Evolutionary conservation across 2,888 invertebrate genomes (phyloP).

Genomic region (Catonia carolina): DNA sequence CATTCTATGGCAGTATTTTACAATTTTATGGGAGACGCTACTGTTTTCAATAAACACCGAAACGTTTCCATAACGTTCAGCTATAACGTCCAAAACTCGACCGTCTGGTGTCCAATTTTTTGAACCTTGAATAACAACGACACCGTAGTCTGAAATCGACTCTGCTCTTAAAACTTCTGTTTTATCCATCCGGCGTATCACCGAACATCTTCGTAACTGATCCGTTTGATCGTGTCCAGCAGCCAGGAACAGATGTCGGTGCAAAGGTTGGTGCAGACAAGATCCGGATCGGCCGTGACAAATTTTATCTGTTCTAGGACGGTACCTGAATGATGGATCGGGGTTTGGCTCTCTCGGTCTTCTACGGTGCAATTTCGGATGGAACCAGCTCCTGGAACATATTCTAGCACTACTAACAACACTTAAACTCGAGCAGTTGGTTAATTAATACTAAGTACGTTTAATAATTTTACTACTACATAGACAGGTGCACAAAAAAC

Average conservation of each 20-base stretch:
- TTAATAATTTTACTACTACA: too few relatives aligned
- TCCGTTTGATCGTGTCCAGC: slow-evolving; percentile 19
- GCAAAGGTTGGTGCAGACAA: slow-evolving; percentile 15
- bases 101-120: slow-evolving; percentile 26
- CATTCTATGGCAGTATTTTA: slow-evolving; percentile 29
- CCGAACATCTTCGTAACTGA: slow-evolving; percentile 24
- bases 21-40: slow-evolving; percentile 15
- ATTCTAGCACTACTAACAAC: background rate
- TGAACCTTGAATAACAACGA: slow-evolving; percentile 20
- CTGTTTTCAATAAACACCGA: slow-evolving; percentile 32
- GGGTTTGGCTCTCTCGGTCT: slow-evolving; percentile 15
- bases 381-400: slow-evolving; percentile 11
- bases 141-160: slow-evolving; percentile 13
- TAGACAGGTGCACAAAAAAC: too few relatives aligned
- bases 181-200: slow-evolving; percentile 21
- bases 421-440: too few relatives aligned
- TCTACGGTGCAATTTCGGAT: slow-evolving; percentile 4
- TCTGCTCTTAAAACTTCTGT: slow-evolving; percentile 19
- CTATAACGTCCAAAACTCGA: slow-evolving; percentile 31
- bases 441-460: too few relatives aligned
- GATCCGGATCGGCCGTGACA: slow-evolving; percentile 15
- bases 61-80: slow-evolving; percentile 32
- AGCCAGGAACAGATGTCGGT: slow-evolving; percentile 19
- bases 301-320: slow-evolving; percentile 20
- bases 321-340: slow-evolving; percentile 20